Evolutionary conservation across 2,888 invertebrate species (phyloP).

Genomic region (Tachystola acroxantha): DNA sequence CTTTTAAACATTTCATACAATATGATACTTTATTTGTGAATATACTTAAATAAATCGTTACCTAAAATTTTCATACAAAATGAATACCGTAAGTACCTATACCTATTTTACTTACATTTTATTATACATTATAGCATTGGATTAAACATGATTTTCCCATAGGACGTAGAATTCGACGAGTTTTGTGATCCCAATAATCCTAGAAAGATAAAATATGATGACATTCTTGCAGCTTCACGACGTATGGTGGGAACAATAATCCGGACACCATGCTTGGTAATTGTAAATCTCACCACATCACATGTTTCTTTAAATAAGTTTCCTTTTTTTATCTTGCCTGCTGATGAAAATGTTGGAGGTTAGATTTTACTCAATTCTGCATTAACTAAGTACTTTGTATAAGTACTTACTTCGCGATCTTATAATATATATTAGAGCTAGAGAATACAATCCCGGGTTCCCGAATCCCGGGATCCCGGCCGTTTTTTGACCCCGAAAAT

Average conservation of each 20-base stretch:
- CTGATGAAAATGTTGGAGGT: too few species aligned
- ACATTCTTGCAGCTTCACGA: constrained; percentile 82
- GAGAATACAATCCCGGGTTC: too few species aligned
- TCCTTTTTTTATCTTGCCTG: too few species aligned
- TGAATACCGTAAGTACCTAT: constrained; percentile 1
- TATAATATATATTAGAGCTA: too few species aligned
- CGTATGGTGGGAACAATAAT: constrained; percentile 80
- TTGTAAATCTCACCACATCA: too few species aligned
- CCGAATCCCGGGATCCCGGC: too few species aligned
- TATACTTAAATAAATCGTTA: background rate
- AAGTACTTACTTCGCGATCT: background rate
- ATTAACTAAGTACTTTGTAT: too few species aligned
- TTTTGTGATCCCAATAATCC: constrained; percentile 64
- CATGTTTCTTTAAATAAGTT: too few species aligned
- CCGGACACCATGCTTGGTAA: constrained; percentile 79
- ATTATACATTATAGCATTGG: too few species aligned
- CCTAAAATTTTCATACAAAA: background rate
- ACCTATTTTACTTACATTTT: too few species aligned
- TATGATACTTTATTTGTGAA: background rate
- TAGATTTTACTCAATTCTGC: too few species aligned
- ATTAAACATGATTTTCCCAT: background rate
- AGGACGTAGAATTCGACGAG: constrained; percentile 57
- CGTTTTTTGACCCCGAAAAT: too few species aligned
- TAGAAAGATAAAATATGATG: constrained; percentile 77
- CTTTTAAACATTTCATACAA: background rate